These are phyloP conservation scores for Sepioteuthis lessoniana DNA, from an alignment of 2,888 invertebrate species.

Conservation along the genomic window DNA sequence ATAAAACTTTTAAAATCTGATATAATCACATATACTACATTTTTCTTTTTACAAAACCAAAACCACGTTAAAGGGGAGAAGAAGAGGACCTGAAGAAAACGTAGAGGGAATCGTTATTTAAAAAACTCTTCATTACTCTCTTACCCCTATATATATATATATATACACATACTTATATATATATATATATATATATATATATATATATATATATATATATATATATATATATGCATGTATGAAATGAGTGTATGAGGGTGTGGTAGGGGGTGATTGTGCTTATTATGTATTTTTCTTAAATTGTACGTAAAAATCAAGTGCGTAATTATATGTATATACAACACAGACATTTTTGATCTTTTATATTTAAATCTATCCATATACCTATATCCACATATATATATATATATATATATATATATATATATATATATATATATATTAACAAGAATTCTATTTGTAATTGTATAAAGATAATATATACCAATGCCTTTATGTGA, in stretches of 20 bases:
- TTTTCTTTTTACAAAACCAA: not conserved
- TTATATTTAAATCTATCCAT: not conserved
- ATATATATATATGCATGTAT: not conserved
- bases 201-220: conserved; percentile 42
- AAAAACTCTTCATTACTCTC: not conserved
- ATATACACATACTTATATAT: not conserved
- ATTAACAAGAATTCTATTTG: not conserved
- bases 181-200: conserved; percentile 23
- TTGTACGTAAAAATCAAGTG: not conserved
- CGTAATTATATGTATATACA: not conserved
- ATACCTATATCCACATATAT: not conserved
- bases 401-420: too few relatives aligned
- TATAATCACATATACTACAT: too few relatives aligned
- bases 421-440: not conserved
- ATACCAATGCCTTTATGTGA: too few relatives aligned
- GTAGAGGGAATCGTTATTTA: not conserved
- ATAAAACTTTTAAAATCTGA: too few relatives aligned
- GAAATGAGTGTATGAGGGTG: not conserved
- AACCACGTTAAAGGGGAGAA: not conserved
- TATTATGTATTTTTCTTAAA: not conserved
- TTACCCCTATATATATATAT: not conserved
- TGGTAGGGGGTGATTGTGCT: not conserved
- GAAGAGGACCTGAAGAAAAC: not conserved
- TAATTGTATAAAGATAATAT: too few relatives aligned
- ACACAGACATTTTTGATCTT: not conserved